Base-by-base conservation (phyloP, 2,797 vertebrate species). In the Lateolabrax maculatus region DNA sequence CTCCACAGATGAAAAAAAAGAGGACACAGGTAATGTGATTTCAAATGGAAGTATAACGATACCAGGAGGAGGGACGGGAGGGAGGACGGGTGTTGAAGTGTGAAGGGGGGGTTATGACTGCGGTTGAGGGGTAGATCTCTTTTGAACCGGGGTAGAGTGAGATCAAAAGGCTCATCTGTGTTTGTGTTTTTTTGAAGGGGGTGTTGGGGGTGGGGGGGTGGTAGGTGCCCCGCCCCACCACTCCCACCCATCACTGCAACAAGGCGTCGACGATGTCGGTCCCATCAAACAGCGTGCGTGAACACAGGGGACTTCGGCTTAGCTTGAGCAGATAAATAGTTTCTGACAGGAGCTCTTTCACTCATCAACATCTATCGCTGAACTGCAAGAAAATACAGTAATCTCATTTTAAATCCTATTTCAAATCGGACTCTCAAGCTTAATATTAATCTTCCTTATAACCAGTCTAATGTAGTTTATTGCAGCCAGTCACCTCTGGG, bases 1-100 rank as follows among this genome's bases (percentile, higher is more conserved):
- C 75, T 67, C 62, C 71, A 55, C 58, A 18, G 68, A 56, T 79
- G 77, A 75, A 76, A 80, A 75, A 76, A 80, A 78, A 76, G 79
- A 87, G 83, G 85, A 88, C 83, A 77, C 80, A 86, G 89, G 88
- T 89, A 88, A 89, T 84, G 37, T 58, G 78, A 90, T 92, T 89
- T 91, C 89, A 92, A 92, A 91, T 78, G 72, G 70, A 46, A 65
- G 83, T 68, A 64, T 72, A 67, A 67, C 34, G 60, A 77, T 64
- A 71, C n/a, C 34, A 19, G 46, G 61, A 53, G 70, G 69, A 37
- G 70, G 70, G 72, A 23, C 16, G 80, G 16, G 67, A 63, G 56
- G 66, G 74, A 46, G 78, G 68, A 43, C 1, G 44, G 75, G 27
- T 19, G 71, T 31, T 67, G 75, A 51, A 56, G 82, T 49, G 71